A percentile compares a stretch with the other conserved stretches of the same genome.
These are phyloP conservation scores for Reinhardtius hippoglossoides DNA, from an alignment of 2,113 vertebrate genomes.

Conservation along the genomic window DNA sequence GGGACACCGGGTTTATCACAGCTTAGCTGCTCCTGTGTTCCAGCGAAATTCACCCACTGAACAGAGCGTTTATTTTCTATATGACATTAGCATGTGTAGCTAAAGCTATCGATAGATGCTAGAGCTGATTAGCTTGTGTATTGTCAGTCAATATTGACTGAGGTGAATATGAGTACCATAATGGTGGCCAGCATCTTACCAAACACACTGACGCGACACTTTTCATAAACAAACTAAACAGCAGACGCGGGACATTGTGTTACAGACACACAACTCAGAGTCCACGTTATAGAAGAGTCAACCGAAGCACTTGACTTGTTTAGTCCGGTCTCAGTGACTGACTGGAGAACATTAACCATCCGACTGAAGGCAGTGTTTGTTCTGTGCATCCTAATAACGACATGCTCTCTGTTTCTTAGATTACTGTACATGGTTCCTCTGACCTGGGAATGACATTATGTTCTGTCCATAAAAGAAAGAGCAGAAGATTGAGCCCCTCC, in stretches of 20 bases:
- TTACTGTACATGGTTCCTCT: not conserved
- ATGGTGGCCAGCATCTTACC: no score
- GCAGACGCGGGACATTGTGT: no score
- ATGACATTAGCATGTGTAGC: constrained; percentile 30
- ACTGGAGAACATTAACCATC: no score
- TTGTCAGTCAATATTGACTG: not conserved
- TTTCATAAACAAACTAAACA: not conserved
- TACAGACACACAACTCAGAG: no score
- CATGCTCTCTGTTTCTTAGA: not conserved
- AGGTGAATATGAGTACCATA: not conserved
- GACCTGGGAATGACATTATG: not conserved
- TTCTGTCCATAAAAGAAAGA: not conserved
- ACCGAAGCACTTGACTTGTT: not conserved
- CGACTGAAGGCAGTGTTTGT: no score
- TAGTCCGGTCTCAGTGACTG: not conserved
- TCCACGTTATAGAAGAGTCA: no score
- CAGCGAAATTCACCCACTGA: not conserved
- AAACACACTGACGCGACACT: no score
- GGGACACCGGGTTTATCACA: accelerated
- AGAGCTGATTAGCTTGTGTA: not conserved
- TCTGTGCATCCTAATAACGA: not conserved
- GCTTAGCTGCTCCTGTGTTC: accelerated
- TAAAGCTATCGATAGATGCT: constrained; percentile 27
- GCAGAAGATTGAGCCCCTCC: not conserved
- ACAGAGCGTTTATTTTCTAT: not conserved